Base-by-base conservation (phyloP, 2,113 vertebrate species). In the Malurus melanocephalus region DNA sequence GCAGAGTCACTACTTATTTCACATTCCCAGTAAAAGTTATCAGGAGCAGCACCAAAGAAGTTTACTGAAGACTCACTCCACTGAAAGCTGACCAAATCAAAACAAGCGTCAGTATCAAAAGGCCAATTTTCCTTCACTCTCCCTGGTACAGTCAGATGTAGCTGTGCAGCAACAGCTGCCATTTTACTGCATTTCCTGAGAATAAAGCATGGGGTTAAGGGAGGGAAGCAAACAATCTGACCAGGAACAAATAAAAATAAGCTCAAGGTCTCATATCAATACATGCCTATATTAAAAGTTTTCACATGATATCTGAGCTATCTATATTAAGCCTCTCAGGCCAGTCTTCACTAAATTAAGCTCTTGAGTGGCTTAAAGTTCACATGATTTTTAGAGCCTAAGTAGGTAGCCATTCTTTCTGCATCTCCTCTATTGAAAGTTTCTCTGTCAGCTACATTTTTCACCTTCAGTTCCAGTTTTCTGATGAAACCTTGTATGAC, bases 321-420 rank as follows among this genome's bases (percentile, higher is more conserved):
- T 93, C 96, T 97, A 96, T 97, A 96, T 97, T 97, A 97, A 96
- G 95, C 62, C 59, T 88, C 89, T 87, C 59, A 1, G 75, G 82
- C 74, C 90, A 88, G 80, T 46, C 83, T 85, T 94, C 91, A 89
- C 94, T 97, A 97, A 96, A 96, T 97, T 96, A 97, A 97, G 96
- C 95, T 92, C 96, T 5, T 57, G 85, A 95, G 96, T 96, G 93
- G 74, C 91, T 52, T 42, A n/a, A 76, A 67, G 90, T 96, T 96
- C 96, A 96, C 92, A 65, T 95, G 92, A 75, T 82, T 90, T 95
- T 85, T 46, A 24, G 81, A 76, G 78, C 23, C 82, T 72, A 88
- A 90, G 55, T 49, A 71, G 78, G 80, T 92, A 96, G 82, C 91
- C 81, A 74, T 65, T 85, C 91, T 49, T 87, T 46, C 65, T 35